Base-by-base conservation (phyloP, 2,797 vertebrate species). In the Siniperca undulata region DNA sequence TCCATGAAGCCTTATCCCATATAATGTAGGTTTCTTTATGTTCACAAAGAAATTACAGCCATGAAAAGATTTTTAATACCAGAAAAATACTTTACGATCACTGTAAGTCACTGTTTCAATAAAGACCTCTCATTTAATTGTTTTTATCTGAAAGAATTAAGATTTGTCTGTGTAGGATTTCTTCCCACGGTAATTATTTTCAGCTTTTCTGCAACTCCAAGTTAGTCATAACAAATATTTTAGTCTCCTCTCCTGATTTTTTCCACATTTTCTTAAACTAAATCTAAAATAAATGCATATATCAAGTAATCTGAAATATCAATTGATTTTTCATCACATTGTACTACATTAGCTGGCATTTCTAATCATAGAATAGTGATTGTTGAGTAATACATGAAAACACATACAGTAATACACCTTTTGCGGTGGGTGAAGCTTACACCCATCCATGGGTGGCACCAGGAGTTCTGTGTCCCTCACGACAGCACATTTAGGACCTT, bases 21-120 rank as follows among this genome's bases (percentile, higher is more conserved):
- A 81, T 61, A 66, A 44, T 67, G 16, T 22, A 34, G 69, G 16
- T 27, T 84, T 48, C 30, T 74, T 56, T 70, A 71, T 16, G 40
- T 81, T 73, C 64, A 58, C 64, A 61, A 36, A 82, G 62, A 62
- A 75, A 76, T 77, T 30, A 56, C 40, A 78, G 55, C 36, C 34
- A 22, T 48, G 60, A 73, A 71, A 82, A 40, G 55, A 58, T 34
- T 74, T 82, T 68, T 36, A 77, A 82, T 74, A 22, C 5, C 48
- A 75, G 38, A 84, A 86, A 50, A 66, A 70, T 42, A 61, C 8
- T 77, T 59, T 81, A 11, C 44, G 22, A 40, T 56, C 9, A n/a
- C 46, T 8, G 13, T 27, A 22, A 27, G n/a, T 61, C 52, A 52
- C 10, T 24, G n/a, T 36, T 62, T 79, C 22, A 59, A 46, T 20